Conservation (phyloP, 2,888 invertebrate genomes). For the Hydrotaea diabolus region DNA sequence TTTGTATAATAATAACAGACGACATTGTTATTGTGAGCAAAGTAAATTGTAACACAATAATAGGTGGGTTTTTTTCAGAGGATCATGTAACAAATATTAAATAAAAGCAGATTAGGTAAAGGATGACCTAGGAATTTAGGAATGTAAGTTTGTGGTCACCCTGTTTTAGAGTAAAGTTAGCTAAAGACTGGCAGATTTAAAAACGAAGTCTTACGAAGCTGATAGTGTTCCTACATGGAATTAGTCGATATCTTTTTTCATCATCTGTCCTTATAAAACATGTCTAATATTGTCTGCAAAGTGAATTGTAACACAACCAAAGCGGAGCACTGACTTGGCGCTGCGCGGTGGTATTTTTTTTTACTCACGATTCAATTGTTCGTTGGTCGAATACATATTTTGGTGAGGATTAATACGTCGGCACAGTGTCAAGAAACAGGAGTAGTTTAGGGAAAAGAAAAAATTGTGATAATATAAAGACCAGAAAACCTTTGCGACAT, state of each 20-base stretch:
- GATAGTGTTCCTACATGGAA: too few relatives aligned
- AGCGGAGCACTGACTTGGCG: neutral
- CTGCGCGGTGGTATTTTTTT: neutral
- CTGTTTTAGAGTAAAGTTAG: too few relatives aligned
- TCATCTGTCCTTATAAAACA: too few relatives aligned
- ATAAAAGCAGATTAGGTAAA: too few relatives aligned
- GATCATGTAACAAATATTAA: too few relatives aligned
- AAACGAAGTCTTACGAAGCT: too few relatives aligned
- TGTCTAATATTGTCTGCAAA: neutral
- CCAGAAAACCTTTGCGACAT: too few relatives aligned
- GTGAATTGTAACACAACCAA: neutral
- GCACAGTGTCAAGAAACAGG: neutral
- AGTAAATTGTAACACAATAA: constrained; percentile 13
- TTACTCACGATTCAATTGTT: neutral
- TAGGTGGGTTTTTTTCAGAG: neutral
- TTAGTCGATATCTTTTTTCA: too few relatives aligned
- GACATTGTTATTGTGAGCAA: neutral
- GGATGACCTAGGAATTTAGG: too few relatives aligned
- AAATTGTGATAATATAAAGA: neutral
- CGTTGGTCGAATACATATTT: neutral
- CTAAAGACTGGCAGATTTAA: too few relatives aligned
- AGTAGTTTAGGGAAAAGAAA: neutral
- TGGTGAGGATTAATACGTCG: neutral
- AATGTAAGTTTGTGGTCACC: too few relatives aligned
- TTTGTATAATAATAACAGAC: neutral